Evolutionary conservation across 2,888 invertebrate genomes (phyloP).

Genomic region (Idaea aversata): DNA sequence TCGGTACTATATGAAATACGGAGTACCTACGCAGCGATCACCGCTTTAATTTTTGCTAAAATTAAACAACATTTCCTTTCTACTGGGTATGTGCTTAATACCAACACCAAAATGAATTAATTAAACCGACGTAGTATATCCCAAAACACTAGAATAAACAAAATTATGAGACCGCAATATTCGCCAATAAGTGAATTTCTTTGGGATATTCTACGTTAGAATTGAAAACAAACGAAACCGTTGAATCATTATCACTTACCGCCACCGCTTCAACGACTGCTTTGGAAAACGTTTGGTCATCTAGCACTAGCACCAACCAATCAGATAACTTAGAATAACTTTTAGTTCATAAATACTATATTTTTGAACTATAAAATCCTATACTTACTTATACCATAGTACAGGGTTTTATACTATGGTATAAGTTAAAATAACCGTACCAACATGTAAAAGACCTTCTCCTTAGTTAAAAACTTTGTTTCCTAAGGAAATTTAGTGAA

Average conservation of each 20-base stretch:
- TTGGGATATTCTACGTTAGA: not conserved
- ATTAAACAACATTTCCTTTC: too few species aligned
- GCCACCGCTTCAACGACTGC: slow-evolving; percentile 12
- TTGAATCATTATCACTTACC: slow-evolving; percentile 14
- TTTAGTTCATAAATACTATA: too few species aligned
- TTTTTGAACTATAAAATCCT: too few species aligned
- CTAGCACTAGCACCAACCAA: not conserved
- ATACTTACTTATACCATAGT: too few species aligned
- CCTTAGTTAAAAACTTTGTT: not conserved
- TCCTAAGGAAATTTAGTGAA: not conserved
- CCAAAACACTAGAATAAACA: too few species aligned
- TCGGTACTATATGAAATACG: too few species aligned
- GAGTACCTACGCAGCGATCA: too few species aligned
- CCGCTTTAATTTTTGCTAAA: too few species aligned
- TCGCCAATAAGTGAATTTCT: not conserved
- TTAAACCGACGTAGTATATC: too few species aligned
- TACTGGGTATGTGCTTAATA: too few species aligned
- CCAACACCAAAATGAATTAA: too few species aligned
- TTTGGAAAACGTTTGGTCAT: not conserved
- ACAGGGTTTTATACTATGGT: not conserved
- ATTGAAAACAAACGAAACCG: slow-evolving; percentile 4
- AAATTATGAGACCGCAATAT: too few species aligned
- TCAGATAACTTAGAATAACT: not conserved
- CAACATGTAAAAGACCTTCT: not conserved
- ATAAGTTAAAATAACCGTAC: not conserved